Evolutionary conservation across 1,140 invertebrate species (phyloP), one percentile per base, ranked within the genome.

Genomic region (Drosophila virilis): DNA sequence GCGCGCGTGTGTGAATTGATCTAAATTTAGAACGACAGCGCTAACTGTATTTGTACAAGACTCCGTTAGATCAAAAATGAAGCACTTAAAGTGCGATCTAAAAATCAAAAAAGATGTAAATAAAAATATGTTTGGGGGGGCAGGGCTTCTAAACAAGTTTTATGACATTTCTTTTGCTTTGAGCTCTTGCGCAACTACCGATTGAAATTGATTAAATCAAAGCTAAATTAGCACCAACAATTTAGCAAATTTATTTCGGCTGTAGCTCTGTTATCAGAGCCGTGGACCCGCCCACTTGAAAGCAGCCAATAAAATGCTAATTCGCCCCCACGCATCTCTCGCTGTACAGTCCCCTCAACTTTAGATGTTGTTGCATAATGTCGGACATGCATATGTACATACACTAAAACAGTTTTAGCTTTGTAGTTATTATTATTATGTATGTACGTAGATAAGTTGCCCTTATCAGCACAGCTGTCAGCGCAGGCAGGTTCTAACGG

Each of bases 401-500:
- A 37, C 35, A 57, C 60, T 60, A 78, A 66, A 76, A 60, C 52
- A 8, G 32, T 38, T 51, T 45, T 13, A 43, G 55, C 61, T 33
- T 40, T 67, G 46, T 67, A 32, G 22, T 58, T 54, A 17, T 43
- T 48, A 51, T 48, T 59, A 55, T 55, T 48, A 40, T 62, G 35
- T 46, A 61, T 5, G 12, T 40, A 12, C 7, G 17, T 17, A 17
- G 50, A 52, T 66, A 66, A 72, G 33, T 38, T 45, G 37, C 46
- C 48, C 59, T 86, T 86, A 86, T 86, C 82, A 88, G 51, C 57
- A 48, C 58, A 70, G 57, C 55, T 40, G 46, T 60, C 48, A 55
- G n/a, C 37, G 9, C 17, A 17, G 57, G 12, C 22, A 48, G 38
- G 57, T 68, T 59, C 50, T 59, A 45, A 57, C 57, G 22, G 22